phyloP scores from a whole-genome alignment of 64 coral and sea anemone species.

The Porites australiensis region DNA sequence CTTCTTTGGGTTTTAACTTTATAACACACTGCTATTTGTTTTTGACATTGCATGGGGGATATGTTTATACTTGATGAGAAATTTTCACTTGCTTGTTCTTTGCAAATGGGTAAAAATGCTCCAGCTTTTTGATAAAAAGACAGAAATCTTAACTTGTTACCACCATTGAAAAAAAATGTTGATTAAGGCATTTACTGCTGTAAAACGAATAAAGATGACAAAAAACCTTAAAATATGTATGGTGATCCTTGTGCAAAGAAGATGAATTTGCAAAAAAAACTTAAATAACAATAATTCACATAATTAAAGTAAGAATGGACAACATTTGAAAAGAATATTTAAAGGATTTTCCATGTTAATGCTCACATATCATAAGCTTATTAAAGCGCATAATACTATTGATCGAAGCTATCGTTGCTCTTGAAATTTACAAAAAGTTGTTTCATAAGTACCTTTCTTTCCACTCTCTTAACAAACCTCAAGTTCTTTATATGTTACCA shows the following conservation, averaged over 20 bases:
- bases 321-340: neutral
- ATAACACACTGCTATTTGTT: neutral
- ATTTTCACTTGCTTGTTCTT: neutral
- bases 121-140: neutral
- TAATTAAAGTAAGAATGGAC: neutral
- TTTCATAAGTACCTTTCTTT: neutral
- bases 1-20: no score
- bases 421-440: slow-evolving; percentile 1
- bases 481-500: neutral
- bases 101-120: neutral
- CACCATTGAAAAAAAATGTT: neutral
- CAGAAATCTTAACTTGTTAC: neutral
- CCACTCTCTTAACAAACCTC: neutral
- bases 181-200: neutral
- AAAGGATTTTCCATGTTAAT: neutral
- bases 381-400: neutral
- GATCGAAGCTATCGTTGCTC: neutral
- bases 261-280: neutral
- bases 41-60: neutral
- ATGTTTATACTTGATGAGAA: neutral
- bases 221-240: neutral
- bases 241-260: neutral
- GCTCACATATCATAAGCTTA: neutral
- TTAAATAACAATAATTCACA: neutral
- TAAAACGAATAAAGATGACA: neutral